Evolutionary conservation across 2,888 invertebrate species (phyloP).

Genomic region (Acleris laterana): DNA sequence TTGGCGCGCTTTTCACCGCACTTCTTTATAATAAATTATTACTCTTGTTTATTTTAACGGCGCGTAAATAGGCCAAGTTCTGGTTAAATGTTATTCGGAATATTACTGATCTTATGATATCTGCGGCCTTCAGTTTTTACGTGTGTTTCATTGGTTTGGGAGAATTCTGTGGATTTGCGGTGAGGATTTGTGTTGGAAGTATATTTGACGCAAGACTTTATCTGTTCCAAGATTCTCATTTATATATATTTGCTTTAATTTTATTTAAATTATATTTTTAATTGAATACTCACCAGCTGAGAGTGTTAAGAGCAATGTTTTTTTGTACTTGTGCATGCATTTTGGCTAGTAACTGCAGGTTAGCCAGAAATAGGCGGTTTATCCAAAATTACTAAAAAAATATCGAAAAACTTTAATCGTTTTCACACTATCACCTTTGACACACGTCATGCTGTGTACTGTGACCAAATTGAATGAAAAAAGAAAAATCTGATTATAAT

Average conservation of each 20-base stretch:
- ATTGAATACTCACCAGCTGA: not conserved
- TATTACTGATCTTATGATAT: conserved; percentile 36
- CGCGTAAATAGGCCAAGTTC: conserved; percentile 45
- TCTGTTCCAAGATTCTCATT: not conserved
- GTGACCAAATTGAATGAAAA: too few species aligned
- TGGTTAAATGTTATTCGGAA: conserved; percentile 39
- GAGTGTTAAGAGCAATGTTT: too few species aligned
- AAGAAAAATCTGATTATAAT: too few species aligned
- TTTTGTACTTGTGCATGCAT: too few species aligned
- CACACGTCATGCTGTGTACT: too few species aligned
- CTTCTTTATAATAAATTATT: conserved; percentile 34
- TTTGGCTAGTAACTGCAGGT: too few species aligned
- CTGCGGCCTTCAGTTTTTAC: conserved; percentile 24
- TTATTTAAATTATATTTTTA: too few species aligned
- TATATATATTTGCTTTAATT: not conserved
- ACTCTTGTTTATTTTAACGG: conserved; percentile 42
- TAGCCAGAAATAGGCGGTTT: too few species aligned
- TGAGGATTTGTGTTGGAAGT: conserved; percentile 10
- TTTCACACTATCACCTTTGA: too few species aligned
- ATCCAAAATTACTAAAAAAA: too few species aligned
- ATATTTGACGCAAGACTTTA: conserved; percentile 12
- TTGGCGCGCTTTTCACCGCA: conserved; percentile 30
- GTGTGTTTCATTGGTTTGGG: conserved; percentile 18
- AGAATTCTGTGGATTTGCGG: conserved; percentile 3
- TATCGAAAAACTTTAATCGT: too few species aligned